Evolutionary conservation across 2,888 invertebrate genomes (phyloP).

Genomic region (Lithosia quadra): DNA sequence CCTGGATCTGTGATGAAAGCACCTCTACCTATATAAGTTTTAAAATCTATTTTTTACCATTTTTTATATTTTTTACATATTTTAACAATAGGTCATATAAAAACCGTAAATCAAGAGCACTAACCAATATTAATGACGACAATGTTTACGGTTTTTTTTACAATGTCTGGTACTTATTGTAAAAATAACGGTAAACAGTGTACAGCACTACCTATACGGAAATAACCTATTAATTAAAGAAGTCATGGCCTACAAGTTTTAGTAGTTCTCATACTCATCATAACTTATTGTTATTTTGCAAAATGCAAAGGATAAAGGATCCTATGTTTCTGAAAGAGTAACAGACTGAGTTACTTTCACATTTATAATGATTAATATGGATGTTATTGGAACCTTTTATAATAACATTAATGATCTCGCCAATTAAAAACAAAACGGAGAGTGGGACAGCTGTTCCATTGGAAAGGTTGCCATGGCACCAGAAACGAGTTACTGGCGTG

Average conservation of each 20-base stretch:
- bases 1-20: background rate
- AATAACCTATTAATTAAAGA: too few species aligned
- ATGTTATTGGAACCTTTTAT: background rate
- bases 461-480: slow-evolving; percentile 30
- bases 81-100: background rate
- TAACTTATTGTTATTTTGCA: too few species aligned
- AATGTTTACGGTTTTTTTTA: background rate
- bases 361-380: background rate
- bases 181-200: too few species aligned
- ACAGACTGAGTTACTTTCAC: too few species aligned
- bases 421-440: background rate
- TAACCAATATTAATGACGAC: background rate
- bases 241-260: too few species aligned
- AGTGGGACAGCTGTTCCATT: slow-evolving; percentile 23
- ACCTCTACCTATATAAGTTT: background rate
- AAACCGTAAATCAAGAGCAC: background rate
- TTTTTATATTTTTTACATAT: background rate
- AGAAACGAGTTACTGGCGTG: slow-evolving; percentile 25
- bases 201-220: too few species aligned
- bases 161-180: background rate
- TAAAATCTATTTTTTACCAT: too few species aligned
- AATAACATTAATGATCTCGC: background rate
- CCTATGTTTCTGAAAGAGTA: background rate
- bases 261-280: too few species aligned
- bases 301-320: too few species aligned